These are phyloP conservation scores for Myripristis jacobus DNA, from an alignment of 2,797 vertebrate species.

Conservation along the genomic window DNA sequence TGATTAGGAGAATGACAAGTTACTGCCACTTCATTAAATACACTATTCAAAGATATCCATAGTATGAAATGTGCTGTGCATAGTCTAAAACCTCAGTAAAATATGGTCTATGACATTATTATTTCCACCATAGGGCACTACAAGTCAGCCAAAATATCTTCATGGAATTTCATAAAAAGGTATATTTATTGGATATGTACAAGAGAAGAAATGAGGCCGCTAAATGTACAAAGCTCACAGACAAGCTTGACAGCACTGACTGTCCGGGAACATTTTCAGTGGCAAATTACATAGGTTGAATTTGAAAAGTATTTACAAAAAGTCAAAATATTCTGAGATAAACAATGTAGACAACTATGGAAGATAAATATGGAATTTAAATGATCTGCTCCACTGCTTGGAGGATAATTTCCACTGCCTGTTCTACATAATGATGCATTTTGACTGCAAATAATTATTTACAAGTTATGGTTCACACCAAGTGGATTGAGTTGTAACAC, in stretches of 20 bases:
- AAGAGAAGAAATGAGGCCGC: not conserved
- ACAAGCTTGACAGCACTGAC: not conserved
- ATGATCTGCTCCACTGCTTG: not conserved
- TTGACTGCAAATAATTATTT: conserved; percentile 13
- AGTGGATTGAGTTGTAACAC: not conserved
- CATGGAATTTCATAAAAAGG: conserved; percentile 12
- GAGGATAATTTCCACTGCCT: not conserved
- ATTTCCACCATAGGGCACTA: not conserved
- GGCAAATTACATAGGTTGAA: not conserved
- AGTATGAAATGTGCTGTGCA: not conserved
- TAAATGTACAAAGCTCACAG: conserved; percentile 37
- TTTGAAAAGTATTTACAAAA: conserved; percentile 48
- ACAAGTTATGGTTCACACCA: conserved; percentile 1
- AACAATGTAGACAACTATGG: not conserved
- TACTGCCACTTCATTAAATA: not conserved
- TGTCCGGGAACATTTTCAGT: not conserved
- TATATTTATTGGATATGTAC: conserved; percentile 19
- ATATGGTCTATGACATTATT: too few relatives aligned
- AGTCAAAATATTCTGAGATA: not conserved
- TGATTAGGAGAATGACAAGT: too few relatives aligned
- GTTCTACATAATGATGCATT: not conserved
- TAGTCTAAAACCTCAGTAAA: not conserved
- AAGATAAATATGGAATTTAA: conserved; percentile 14
- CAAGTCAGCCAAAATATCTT: conserved; percentile 4
- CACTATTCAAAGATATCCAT: not conserved